Conservation (phyloP, 2,113 vertebrate genomes). For the Desmodus rotundus region DNA sequence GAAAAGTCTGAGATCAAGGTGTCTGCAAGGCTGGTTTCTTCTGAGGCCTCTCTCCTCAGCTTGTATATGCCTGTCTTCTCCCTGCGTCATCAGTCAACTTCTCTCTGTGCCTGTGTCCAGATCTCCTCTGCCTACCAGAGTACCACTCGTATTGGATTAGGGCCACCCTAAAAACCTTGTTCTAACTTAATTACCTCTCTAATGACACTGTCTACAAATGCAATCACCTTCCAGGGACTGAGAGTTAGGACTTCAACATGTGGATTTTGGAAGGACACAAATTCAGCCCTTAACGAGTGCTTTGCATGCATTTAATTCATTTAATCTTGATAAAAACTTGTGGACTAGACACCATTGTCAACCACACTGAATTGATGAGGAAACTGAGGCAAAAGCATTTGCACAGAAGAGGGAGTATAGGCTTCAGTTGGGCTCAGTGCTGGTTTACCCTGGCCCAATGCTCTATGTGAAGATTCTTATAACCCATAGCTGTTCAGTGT, state of each 20-base stretch:
- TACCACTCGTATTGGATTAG: not conserved
- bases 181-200: not conserved
- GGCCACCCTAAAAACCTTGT: not conserved
- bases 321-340: not conserved
- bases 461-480: not conserved
- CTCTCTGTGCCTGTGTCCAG: not conserved
- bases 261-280: not conserved
- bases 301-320: not conserved
- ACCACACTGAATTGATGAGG: not conserved
- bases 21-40: not conserved
- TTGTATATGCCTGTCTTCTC: fast-evolving
- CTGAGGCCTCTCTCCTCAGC: not conserved
- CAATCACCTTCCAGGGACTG: not conserved
- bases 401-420: not conserved
- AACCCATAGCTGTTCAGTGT: not conserved
- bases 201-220: not conserved
- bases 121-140: not conserved
- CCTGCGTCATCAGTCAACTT: not conserved
- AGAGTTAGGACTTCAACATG: not conserved
- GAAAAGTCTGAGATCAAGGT: not conserved
- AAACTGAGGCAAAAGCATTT: not conserved
- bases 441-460: not conserved
- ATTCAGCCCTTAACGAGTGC: not conserved
- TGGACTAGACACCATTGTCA: not conserved
- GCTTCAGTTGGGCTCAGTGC: not conserved